Percentiles rank a stretch among this genome's conserved stretches.
These are phyloP conservation scores for Rhinolophus ferrumequinum DNA, from an alignment of 2,113 vertebrate species.

Conservation along the genomic window DNA sequence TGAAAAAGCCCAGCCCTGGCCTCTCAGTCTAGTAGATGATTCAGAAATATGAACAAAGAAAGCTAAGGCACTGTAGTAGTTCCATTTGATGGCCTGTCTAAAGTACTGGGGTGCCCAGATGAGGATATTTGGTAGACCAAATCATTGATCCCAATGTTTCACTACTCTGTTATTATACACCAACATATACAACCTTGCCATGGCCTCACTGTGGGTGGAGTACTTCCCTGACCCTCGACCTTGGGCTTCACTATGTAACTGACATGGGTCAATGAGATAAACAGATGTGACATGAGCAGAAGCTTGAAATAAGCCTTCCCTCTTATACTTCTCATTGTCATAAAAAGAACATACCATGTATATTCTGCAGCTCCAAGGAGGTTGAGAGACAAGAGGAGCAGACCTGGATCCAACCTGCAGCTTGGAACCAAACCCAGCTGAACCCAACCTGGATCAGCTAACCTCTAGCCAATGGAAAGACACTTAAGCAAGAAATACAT, in stretches of 20 bases:
- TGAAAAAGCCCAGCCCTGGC: background rate
- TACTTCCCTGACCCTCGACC: background rate
- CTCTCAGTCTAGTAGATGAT: slow-evolving; percentile 31
- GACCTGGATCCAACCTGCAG: background rate
- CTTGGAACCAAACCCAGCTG: background rate
- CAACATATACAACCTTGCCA: background rate
- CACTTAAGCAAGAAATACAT: background rate
- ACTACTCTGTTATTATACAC: background rate
- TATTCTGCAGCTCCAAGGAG: background rate
- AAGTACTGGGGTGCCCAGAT: background rate
- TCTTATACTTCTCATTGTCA: background rate
- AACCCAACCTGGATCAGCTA: background rate
- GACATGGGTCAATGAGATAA: background rate
- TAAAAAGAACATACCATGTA: background rate
- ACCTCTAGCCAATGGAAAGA: background rate
- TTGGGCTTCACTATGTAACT: background rate
- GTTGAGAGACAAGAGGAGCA: background rate
- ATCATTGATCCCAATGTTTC: background rate
- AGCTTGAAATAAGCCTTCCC: background rate
- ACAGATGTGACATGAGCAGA: background rate
- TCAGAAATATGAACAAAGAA: slow-evolving; percentile 18
- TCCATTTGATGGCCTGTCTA: background rate
- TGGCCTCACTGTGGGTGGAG: background rate
- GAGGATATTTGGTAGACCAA: background rate
- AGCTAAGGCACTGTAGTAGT: background rate